A percentile compares a stretch with the other conserved stretches of the same genome.
Conservation (phyloP, 2,888 invertebrate species). For the Eudemis profundana region DNA sequence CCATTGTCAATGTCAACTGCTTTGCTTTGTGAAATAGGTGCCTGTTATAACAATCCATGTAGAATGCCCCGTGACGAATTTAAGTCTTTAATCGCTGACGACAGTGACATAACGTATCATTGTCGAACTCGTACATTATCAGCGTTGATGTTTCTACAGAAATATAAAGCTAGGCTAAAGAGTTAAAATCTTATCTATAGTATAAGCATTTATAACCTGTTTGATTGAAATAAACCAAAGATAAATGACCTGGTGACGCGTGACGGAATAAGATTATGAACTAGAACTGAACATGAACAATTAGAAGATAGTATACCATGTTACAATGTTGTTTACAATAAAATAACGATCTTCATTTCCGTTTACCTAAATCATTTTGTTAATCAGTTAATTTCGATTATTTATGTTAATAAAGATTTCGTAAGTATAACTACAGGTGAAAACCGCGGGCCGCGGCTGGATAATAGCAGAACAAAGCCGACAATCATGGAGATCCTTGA, state of each 20-base stretch:
- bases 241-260: constrained; percentile 10
- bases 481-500: too few species aligned
- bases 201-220: not conserved
- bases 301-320: too few species aligned
- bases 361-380: too few species aligned
- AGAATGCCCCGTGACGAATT: not conserved
- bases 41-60: not conserved
- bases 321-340: not conserved
- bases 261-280: not conserved
- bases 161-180: not conserved
- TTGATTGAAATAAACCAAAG: not conserved
- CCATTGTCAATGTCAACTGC: too few species aligned
- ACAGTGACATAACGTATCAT: not conserved
- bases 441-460: too few species aligned
- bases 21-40: not conserved
- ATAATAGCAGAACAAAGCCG: too few species aligned
- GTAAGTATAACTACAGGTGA: too few species aligned
- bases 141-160: too few species aligned
- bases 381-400: too few species aligned
- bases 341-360: not conserved
- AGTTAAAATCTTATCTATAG: not conserved
- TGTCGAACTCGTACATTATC: not conserved
- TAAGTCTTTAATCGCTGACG: not conserved
- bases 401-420: too few species aligned
- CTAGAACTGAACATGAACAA: not conserved